Evolutionary conservation across 2,888 invertebrate genomes (phyloP), one percentile per base, ranked within the genome.

Genomic region (Troides helena): DNA sequence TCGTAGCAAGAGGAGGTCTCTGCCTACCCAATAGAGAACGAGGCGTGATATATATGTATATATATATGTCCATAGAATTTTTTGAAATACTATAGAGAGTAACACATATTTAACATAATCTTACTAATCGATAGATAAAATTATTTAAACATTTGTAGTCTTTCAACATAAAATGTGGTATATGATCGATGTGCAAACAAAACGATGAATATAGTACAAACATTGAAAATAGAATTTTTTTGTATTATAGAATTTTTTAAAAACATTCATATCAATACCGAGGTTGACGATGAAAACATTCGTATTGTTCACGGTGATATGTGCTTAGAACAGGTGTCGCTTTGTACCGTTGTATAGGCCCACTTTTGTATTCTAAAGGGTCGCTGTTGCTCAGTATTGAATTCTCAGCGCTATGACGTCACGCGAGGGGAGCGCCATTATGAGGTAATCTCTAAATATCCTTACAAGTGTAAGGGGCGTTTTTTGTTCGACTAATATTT

Each of bases 381-480:
- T 76, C 79, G 76, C 78, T 78, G 73, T 80, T 78, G 78, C 80
- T 68, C 68, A 81, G 80, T 84, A 77, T 79, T 74, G 76, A 77
- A 78, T 77, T 79, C 79, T 80, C 81, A 78, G 77, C 74, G 65
- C 66, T 74, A 65, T 88, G 86, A 87, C 86, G 85, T 88, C 87
- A 76, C 75, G 57, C 72, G 74, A 77, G 59, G 62, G 76, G 78
- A 80, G 77, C 80, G 81, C 81, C 80, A 76, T 68, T 71, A 85
- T 89, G 88, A 89, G 83, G 87, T 88, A 88, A 89, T 86, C 83
- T 81, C 71, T 74, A 76, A 80, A 78, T 74, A 78, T 79, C 76
- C 72, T 76, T 74, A 79, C 71, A 82, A 79, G 72, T 80, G 80
- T 83, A 79, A 78, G 76, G 70, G 63, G 66, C 70, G 59, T 70